Percentiles rank a stretch among this genome's conserved stretches.
Evolutionary conservation across 1,140 invertebrate genomes (phyloP).

Genomic region (Pissodes strobi): DNA sequence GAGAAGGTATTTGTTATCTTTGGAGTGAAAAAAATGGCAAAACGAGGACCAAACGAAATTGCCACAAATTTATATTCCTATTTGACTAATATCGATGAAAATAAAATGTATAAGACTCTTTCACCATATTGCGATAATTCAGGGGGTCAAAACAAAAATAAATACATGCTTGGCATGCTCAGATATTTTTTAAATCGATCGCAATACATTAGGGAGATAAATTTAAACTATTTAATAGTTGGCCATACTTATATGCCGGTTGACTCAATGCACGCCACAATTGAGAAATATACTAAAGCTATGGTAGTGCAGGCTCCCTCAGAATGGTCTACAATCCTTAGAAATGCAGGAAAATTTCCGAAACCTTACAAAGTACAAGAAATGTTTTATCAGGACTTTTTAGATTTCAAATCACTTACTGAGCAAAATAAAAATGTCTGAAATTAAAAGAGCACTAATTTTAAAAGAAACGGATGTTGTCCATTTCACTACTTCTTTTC

Average conservation of each 20-base stretch:
- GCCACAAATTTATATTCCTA: not conserved
- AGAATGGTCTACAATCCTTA: not conserved
- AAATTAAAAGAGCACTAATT: not conserved
- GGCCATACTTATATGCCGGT: conserved; percentile 17
- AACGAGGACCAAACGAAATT: not conserved
- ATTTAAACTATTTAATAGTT: conserved; percentile 1
- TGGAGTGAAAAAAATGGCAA: too few species aligned
- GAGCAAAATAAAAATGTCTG: not conserved
- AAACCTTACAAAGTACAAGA: not conserved
- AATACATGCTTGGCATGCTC: not conserved
- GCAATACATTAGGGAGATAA: not conserved
- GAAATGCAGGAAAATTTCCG: not conserved
- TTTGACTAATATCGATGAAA: not conserved
- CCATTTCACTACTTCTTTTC: not conserved
- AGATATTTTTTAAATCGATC: not conserved
- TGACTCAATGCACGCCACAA: conserved; percentile 13
- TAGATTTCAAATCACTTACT: not conserved
- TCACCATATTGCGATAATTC: not conserved
- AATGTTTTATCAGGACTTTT: not conserved
- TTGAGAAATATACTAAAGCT: conserved; percentile 3
- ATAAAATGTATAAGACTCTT: not conserved
- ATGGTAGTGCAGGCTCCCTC: not conserved
- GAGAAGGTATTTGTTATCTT: not conserved
- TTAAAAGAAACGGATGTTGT: not conserved
- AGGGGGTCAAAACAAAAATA: not conserved